phyloP scores from a whole-genome alignment of 2,113 vertebrate species.

The Sinocyclocheilus rhinocerous region DNA sequence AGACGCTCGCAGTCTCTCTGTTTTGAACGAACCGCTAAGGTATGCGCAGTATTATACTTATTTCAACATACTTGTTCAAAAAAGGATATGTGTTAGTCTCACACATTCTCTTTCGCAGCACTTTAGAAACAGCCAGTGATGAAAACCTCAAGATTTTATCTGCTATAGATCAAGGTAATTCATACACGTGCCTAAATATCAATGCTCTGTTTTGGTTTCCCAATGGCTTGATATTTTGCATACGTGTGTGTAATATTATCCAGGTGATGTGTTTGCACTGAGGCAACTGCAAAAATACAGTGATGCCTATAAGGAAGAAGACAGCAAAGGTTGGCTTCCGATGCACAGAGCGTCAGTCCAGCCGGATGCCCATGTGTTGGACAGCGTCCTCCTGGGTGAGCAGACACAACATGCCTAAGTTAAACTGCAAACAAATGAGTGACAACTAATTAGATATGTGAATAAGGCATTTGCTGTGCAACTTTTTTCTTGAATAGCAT shows the following conservation, averaged over 20 bases:
- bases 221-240: not conserved
- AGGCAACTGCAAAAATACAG: slow-evolving; percentile 70
- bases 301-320: slow-evolving; percentile 79
- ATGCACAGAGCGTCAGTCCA: slow-evolving; percentile 78
- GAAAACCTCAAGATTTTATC: slow-evolving; percentile 79
- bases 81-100: not conserved
- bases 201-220: not conserved
- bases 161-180: slow-evolving; percentile 77
- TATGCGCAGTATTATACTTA: slow-evolving; percentile 45
- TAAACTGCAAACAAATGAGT: not conserved
- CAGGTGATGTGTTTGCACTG: slow-evolving; percentile 78
- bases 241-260: slow-evolving; percentile 21
- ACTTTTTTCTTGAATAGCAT: slow-evolving; percentile 51
- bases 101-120: slow-evolving; percentile 53
- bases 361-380: slow-evolving; percentile 75
- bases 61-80: too few species aligned
- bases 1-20: slow-evolving; percentile 68
- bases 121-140: slow-evolving; percentile 75
- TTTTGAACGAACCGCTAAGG: slow-evolving; percentile 69
- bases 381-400: slow-evolving; percentile 80
- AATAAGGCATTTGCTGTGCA: not conserved
- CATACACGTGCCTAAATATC: not conserved
- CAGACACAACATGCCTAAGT: not conserved
- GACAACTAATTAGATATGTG: not conserved
- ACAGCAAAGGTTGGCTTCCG: slow-evolving; percentile 81